These are phyloP conservation scores for Ormyrus pomaceus DNA, from an alignment of 2,888 invertebrate species.

Conservation along the genomic window DNA sequence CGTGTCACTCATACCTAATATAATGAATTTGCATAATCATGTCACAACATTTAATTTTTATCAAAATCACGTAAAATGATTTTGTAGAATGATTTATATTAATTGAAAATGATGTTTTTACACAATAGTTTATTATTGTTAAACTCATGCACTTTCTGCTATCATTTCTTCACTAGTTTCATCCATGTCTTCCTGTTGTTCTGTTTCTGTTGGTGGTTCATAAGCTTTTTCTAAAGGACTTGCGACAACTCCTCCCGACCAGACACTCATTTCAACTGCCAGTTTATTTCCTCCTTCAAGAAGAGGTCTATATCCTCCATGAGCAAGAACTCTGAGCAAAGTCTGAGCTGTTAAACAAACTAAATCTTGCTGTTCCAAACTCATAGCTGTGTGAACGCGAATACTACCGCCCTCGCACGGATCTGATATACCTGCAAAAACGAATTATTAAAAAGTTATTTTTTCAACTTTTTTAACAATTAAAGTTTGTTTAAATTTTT, in stretches of 20 bases:
- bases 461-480: too few species aligned
- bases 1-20: conserved; percentile 17
- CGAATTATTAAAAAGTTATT: not conserved
- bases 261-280: conserved; percentile 94
- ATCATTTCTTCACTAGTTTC: conserved; percentile 83
- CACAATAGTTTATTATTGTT: conserved; percentile 22
- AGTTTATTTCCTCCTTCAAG: conserved; percentile 83
- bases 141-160: conserved; percentile 74
- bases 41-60: conserved; percentile 26
- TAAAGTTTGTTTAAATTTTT: too few species aligned
- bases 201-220: conserved; percentile 84
- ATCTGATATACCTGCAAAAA: conserved; percentile 84
- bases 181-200: conserved; percentile 85
- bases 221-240: conserved; percentile 96
- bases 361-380: conserved; percentile 93
- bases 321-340: conserved; percentile 90
- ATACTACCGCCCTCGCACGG: conserved; percentile 95
- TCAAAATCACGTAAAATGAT: conserved; percentile 13
- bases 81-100: conserved; percentile 28
- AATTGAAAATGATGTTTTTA: conserved; percentile 34
- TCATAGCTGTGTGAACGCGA: conserved; percentile 92
- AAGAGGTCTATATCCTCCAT: conserved; percentile 95
- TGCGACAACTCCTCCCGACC: conserved; percentile 95
- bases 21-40: conserved; percentile 18
- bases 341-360: conserved; percentile 97